Evolutionary conservation across 2,888 invertebrate genomes (phyloP), one percentile per base, ranked within the genome.

Genomic region (Omphaloscelis lunosa): DNA sequence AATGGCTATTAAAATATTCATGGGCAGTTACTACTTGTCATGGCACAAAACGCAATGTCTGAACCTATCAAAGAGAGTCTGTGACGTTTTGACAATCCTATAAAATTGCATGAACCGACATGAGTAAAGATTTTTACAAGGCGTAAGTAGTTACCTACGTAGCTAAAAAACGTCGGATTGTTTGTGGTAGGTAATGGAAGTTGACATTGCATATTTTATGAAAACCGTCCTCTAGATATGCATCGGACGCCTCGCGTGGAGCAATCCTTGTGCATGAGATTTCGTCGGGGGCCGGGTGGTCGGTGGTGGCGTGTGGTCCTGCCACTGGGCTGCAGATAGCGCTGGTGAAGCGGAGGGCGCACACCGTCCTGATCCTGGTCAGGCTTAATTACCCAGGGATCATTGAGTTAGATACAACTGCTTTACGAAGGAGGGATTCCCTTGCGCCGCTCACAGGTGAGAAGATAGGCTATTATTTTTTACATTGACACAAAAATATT

Each of bases 171-270:
- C 45, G 8, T 29, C 29, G 9, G n/a, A n/a, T 41, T 41, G 27
- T 41, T 51, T 45, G 6, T 27, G 39, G 20, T 69, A 61, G 34
- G 20, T 68, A 66, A 68, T 61, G 5, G 23, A 34, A 59, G 69
- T 27, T 45, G 17, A 72, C 23, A 23, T 56, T 29, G 8, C 39
- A 65, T 48, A n/a, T 66, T 72, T 83, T 63, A 70, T 69, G 53
- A 48, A 23, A 17, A 45, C 20, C 53, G 17, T 69, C 27, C 45
- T 29, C 87, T 78, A 95, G 95, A 71, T 97, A 98, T 89, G 95
- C 98, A 29, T 97, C 98, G 61, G 98, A 98, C 91, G 98, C 98
- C 0, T 97, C 97, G 0, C 97, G 97, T 61, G 97, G 98, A 15
- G 97, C 97, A 23, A 97, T 98, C 69, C 95, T 98, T 15, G 98